phyloP scores from a whole-genome alignment of 2,888 invertebrate genomes.

The Folsomia manolachei region DNA sequence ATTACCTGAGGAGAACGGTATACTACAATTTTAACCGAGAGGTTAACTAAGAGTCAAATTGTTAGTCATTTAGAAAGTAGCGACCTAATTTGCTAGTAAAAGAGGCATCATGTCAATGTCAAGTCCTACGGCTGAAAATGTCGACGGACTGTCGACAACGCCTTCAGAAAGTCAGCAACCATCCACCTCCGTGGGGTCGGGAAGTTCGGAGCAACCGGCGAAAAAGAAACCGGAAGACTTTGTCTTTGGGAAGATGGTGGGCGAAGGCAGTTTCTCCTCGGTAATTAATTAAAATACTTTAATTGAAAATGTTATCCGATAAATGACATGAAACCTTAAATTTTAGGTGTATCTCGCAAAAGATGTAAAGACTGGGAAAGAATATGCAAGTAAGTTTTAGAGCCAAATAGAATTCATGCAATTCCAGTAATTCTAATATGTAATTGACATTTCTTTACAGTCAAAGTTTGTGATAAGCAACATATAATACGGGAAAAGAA shows the following conservation, averaged over 20 bases:
- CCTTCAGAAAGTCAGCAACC: too few species aligned
- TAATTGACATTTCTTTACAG: slow-evolving; percentile 65
- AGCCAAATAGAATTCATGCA: background rate
- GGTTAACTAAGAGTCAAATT: too few species aligned
- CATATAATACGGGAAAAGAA: slow-evolving; percentile 92
- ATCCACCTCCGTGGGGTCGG: too few species aligned
- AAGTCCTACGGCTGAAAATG: too few species aligned
- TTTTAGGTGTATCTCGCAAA: slow-evolving; percentile 74
- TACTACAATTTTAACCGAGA: too few species aligned
- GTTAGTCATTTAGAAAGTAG: too few species aligned
- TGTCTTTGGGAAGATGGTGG: slow-evolving; percentile 90
- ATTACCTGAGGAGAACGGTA: too few species aligned
- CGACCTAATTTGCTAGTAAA: too few species aligned
- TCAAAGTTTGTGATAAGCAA: slow-evolving; percentile 96
- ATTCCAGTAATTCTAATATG: background rate
- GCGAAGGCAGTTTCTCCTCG: slow-evolving; percentile 95
- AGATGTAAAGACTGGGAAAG: slow-evolving; percentile 81
- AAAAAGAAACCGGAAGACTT: slow-evolving; percentile 83
- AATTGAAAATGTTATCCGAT: too few species aligned
- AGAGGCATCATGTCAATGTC: too few species aligned
- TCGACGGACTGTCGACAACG: too few species aligned
- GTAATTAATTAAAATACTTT: slow-evolving; percentile 58
- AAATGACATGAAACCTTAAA: slow-evolving; percentile 50
- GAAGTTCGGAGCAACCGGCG: too few species aligned
- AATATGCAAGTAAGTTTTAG: slow-evolving; percentile 84